Evolutionary conservation across 2,888 invertebrate genomes (phyloP).

Genomic region (Drosophila longiperda): DNA sequence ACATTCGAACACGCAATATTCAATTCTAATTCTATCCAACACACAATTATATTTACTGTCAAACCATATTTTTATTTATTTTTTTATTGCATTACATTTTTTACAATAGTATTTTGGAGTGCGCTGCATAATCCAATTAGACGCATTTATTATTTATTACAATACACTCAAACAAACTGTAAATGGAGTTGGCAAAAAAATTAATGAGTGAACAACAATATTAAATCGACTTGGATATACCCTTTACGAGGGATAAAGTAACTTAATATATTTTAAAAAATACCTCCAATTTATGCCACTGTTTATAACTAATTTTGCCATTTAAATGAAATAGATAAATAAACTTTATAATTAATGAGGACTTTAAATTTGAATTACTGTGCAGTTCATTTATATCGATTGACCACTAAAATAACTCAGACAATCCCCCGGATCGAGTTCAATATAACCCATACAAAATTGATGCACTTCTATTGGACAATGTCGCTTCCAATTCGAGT

Average conservation of each 20-base stretch:
- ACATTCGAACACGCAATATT: constrained; percentile 20
- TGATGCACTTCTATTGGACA: constrained; percentile 25
- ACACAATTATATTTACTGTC: constrained; percentile 13
- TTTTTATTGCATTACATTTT: constrained; percentile 5
- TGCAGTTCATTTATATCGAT: background rate
- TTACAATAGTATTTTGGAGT: constrained; percentile 15
- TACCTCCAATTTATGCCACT: background rate
- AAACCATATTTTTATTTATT: constrained; percentile 9
- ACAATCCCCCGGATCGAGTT: background rate
- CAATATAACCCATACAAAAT: constrained; percentile 40
- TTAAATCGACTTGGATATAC: background rate
- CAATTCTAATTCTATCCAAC: constrained; percentile 17
- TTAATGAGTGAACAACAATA: background rate
- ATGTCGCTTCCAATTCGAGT: background rate
- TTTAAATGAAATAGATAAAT: too few relatives aligned
- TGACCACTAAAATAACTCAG: background rate
- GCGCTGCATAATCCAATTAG: constrained; percentile 46
- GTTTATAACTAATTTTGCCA: too few relatives aligned
- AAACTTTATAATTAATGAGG: background rate
- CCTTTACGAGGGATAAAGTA: background rate
- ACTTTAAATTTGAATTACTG: constrained; percentile 12
- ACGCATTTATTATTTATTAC: constrained; percentile 41
- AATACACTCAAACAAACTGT: constrained; percentile 24
- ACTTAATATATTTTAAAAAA: background rate
- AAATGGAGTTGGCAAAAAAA: constrained; percentile 6